phyloP scores from a whole-genome alignment of 2,797 vertebrate species.

The Mormyrus hasselquistii region DNA sequence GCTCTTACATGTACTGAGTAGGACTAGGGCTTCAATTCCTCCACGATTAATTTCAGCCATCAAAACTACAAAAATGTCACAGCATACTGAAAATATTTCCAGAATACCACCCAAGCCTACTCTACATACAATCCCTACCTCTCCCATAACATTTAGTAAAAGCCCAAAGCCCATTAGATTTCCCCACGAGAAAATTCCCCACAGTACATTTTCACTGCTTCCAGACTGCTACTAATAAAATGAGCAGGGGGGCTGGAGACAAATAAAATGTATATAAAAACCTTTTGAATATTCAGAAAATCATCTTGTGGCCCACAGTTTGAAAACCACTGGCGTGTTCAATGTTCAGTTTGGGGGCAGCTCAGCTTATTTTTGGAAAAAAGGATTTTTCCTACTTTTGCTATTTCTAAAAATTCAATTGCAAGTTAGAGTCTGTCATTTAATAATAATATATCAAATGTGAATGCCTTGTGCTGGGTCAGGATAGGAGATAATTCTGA shows the following conservation, averaged over 20 bases:
- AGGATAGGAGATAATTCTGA: not conserved
- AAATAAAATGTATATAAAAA: not conserved
- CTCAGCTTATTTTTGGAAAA: not conserved
- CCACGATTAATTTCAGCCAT: not conserved
- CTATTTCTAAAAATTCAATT: not conserved
- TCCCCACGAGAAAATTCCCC: not conserved
- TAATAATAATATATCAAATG: not conserved
- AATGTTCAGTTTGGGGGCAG: not conserved
- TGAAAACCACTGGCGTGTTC: not conserved
- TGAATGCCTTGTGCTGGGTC: not conserved
- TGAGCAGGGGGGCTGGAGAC: not conserved
- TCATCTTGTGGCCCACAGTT: not conserved
- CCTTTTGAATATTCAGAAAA: not conserved
- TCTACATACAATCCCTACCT: not conserved
- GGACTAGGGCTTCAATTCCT: not conserved
- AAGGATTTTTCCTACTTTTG: not conserved
- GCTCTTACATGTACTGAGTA: not conserved
- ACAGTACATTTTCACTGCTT: not conserved
- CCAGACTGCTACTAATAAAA: not conserved
- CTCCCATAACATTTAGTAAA: not conserved
- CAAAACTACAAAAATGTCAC: not conserved
- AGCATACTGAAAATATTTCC: not conserved
- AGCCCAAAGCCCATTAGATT: not conserved
- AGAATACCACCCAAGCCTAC: not conserved
- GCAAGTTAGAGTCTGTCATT: not conserved